Conservation (phyloP, 1,140 invertebrate genomes). For the Ditylenchus dipsaci region DNA sequence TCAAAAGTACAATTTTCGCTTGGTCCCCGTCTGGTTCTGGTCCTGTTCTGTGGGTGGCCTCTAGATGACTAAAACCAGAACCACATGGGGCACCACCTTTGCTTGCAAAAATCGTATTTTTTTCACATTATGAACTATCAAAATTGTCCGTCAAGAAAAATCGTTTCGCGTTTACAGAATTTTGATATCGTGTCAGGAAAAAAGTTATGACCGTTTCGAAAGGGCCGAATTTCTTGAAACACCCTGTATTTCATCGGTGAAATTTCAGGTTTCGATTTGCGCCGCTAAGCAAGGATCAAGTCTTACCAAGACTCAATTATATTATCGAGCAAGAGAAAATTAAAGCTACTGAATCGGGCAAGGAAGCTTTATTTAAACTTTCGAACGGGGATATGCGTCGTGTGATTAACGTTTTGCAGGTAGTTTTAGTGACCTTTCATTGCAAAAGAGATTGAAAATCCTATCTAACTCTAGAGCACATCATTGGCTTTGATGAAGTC, state of each 20-base stretch:
- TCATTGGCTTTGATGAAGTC: conserved; percentile 76
- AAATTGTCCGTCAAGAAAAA: too few species aligned
- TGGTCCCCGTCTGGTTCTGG: too few species aligned
- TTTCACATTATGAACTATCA: too few species aligned
- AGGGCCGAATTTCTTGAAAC: too few species aligned
- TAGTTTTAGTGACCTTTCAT: background rate
- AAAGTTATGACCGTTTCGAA: too few species aligned
- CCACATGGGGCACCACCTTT: too few species aligned
- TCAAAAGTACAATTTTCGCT: too few species aligned
- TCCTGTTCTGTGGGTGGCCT: too few species aligned
- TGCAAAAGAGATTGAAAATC: background rate
- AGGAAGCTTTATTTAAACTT: conserved; percentile 79
- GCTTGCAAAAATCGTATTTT: too few species aligned
- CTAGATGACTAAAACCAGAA: too few species aligned
- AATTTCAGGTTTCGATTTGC: conserved; percentile 89
- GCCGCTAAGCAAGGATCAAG: conserved; percentile 76
- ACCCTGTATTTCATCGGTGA: conserved; percentile 9
- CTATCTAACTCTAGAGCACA: conserved; percentile 70
- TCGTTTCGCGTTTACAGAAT: too few species aligned
- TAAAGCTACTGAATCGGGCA: conserved; percentile 75
- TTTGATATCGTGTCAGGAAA: too few species aligned
- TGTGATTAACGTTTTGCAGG: conserved; percentile 82
- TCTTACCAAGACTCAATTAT: conserved; percentile 78
- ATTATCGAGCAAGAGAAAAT: conserved; percentile 82
- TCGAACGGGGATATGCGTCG: conserved; percentile 96